These are phyloP conservation scores for Enhydra lutris DNA, from an alignment of 2,113 vertebrate species.

Conservation along the genomic window DNA sequence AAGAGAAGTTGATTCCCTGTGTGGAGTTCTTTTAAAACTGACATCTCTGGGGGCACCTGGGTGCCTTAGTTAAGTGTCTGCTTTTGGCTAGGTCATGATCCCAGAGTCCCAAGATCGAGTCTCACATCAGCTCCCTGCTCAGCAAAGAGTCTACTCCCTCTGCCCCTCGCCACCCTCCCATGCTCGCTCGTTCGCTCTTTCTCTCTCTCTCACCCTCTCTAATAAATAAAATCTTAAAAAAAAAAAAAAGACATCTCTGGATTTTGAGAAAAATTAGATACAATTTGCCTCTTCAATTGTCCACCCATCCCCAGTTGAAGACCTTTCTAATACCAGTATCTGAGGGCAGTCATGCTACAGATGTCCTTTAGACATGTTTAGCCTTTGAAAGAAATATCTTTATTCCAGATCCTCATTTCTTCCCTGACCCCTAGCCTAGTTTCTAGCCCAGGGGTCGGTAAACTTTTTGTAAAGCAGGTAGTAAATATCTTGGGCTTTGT, in stretches of 20 bases:
- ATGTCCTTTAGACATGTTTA: slow-evolving; percentile 69
- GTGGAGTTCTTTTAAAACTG: slow-evolving; percentile 31
- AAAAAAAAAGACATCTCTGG: slow-evolving; percentile 49
- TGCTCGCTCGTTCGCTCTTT: too few species aligned
- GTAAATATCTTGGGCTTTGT: neutral
- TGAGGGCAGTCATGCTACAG: slow-evolving; percentile 64
- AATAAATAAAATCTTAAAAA: too few species aligned
- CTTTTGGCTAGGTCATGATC: neutral
- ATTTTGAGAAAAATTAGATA: slow-evolving; percentile 68
- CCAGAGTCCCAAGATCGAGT: neutral
- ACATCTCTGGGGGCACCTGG: slow-evolving; percentile 46
- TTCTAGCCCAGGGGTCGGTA: neutral
- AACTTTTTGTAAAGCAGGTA: neutral
- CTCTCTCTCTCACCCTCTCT: too few species aligned
- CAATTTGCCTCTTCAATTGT: slow-evolving; percentile 63
- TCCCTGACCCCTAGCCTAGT: neutral
- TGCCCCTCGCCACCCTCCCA: neutral
- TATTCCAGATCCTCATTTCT: slow-evolving; percentile 70
- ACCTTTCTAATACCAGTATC: slow-evolving; percentile 68
- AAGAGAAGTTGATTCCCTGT: neutral
- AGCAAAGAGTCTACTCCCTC: neutral
- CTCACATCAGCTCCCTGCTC: neutral
- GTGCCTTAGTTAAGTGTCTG: neutral
- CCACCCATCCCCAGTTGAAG: slow-evolving; percentile 49
- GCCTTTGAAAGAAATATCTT: slow-evolving; percentile 66